These are phyloP conservation scores for Mamestra configurata DNA, from an alignment of 1,140 invertebrate genomes.

Conservation along the genomic window DNA sequence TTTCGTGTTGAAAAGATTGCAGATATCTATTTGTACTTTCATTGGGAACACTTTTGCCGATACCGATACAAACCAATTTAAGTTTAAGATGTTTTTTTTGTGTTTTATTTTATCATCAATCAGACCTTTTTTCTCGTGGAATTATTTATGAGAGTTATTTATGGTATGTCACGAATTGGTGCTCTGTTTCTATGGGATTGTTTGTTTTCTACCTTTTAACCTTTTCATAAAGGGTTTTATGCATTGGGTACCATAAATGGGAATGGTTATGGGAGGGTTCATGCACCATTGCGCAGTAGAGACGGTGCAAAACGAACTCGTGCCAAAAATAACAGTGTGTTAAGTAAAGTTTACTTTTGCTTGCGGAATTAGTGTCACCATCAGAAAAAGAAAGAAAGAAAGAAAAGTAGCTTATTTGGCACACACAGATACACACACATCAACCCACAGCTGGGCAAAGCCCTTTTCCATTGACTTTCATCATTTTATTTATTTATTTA, in stretches of 20 bases:
- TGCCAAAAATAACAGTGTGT: too few relatives aligned
- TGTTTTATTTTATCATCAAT: neutral
- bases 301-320: too few relatives aligned
- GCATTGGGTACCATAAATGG: neutral
- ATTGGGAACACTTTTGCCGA: neutral
- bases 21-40: too few relatives aligned
- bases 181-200: neutral
- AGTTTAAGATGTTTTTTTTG: neutral
- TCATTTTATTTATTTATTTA: too few relatives aligned
- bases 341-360: too few relatives aligned
- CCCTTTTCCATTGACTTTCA: too few relatives aligned
- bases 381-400: too few relatives aligned
- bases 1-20: too few relatives aligned
- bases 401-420: too few relatives aligned
- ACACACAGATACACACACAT: too few relatives aligned
- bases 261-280: neutral
- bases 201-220: neutral
- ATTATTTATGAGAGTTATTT: slow-evolving; percentile 31
- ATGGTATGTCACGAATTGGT: slow-evolving; percentile 15
- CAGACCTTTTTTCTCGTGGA: neutral
- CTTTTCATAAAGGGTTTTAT: neutral
- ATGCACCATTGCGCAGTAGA: neutral
- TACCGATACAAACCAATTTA: neutral
- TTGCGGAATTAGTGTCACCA: too few relatives aligned
- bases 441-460: too few relatives aligned